Conservation (phyloP, 2,888 invertebrate genomes). For the Andrena fulva region DNA sequence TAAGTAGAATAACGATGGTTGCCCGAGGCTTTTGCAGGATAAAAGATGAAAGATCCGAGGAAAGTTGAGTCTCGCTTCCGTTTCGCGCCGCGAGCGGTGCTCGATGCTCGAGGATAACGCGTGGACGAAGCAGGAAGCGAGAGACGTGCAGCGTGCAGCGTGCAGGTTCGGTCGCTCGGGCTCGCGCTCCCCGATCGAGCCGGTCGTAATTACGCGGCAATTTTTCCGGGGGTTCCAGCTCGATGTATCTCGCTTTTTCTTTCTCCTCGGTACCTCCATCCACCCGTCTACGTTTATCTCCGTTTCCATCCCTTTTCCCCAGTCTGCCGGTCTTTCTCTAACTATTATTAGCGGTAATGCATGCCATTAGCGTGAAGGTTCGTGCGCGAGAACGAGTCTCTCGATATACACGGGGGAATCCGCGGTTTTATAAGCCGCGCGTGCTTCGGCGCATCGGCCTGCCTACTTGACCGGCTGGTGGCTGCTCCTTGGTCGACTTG, state of each 20-base stretch:
- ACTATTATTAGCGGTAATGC: constrained; percentile 81
- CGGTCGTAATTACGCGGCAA: constrained; percentile 71
- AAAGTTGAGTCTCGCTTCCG: not conserved
- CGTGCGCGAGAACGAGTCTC: constrained; percentile 73
- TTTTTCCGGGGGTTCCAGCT: constrained; percentile 64
- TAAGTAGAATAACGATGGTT: not conserved
- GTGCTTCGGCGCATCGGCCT: constrained; percentile 46
- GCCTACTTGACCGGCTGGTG: constrained; percentile 36
- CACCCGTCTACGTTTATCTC: constrained; percentile 36
- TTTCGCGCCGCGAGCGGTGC: not conserved
- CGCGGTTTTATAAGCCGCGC: constrained; percentile 63
- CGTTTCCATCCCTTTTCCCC: constrained; percentile 50
- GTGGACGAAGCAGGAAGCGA: constrained; percentile 27
- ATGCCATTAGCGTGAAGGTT: constrained; percentile 81
- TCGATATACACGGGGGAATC: constrained; percentile 72
- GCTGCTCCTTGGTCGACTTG: constrained; percentile 2
- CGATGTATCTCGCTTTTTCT: constrained; percentile 55
- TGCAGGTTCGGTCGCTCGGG: constrained; percentile 2
- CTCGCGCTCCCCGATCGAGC: constrained; percentile 44
- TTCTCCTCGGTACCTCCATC: constrained; percentile 9
- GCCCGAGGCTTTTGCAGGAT: not conserved
- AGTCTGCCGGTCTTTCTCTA: constrained; percentile 49
- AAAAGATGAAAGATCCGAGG: too few relatives aligned
- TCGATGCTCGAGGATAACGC: not conserved
- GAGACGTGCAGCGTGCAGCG: not conserved